Conservation (phyloP, 2,888 invertebrate species). For the Mamestra brassicae region DNA sequence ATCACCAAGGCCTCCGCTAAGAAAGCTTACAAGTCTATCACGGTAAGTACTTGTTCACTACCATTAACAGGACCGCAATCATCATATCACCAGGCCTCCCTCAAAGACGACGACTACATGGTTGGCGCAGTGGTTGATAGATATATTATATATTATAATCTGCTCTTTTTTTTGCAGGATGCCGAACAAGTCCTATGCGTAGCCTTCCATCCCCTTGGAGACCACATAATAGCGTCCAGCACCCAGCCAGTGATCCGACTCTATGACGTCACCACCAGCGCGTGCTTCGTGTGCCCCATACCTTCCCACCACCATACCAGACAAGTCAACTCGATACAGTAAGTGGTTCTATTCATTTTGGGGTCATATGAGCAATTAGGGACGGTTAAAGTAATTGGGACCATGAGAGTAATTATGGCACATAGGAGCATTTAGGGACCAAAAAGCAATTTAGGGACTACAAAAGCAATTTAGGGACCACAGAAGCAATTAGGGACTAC, state of each 20-base stretch:
- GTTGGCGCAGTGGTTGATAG: no score
- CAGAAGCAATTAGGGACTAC: neutral
- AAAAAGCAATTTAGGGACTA: neutral
- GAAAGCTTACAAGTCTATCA: conserved; percentile 98
- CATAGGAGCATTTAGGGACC: no score
- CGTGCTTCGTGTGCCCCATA: conserved; percentile 98
- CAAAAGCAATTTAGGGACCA: neutral
- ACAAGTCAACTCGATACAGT: conserved; percentile 94
- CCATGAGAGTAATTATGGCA: neutral
- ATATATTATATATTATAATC: no score
- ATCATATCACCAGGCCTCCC: no score
- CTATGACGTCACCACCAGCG: conserved; percentile 98
- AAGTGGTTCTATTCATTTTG: conserved; percentile 63
- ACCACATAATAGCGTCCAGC: conserved; percentile 98
- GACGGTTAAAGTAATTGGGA: no score
- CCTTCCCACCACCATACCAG: conserved; percentile 96
- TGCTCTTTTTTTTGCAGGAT: conserved; percentile 91
- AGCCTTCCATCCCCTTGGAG: conserved; percentile 98
- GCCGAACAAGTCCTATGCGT: conserved; percentile 97
- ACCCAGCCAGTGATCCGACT: conserved; percentile 97
- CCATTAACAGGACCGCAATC: no score
- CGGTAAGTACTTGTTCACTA: conserved; percentile 87
- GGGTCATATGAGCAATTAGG: neutral
- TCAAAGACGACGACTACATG: no score
- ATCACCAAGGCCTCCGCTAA: conserved; percentile 99